Conservation (phyloP, 2,113 vertebrate species). For the Gobio gobio region DNA sequence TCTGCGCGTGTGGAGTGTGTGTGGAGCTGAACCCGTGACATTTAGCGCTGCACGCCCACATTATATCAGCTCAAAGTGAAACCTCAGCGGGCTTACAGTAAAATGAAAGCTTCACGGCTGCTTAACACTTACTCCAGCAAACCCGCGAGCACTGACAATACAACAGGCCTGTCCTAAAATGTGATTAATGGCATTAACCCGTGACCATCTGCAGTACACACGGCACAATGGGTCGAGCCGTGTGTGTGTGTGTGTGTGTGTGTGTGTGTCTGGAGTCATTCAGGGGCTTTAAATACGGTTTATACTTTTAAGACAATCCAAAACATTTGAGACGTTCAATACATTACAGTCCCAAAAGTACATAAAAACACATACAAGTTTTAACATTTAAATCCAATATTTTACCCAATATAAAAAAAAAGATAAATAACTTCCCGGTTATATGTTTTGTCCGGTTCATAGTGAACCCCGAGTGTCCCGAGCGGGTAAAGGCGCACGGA, state of each 20-base stretch:
- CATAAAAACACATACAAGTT: neutral
- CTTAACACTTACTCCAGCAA: neutral
- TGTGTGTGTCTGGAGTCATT: neutral
- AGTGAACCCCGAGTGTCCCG: neutral
- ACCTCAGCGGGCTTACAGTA: neutral
- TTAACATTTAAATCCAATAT: neutral
- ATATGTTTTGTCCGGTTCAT: neutral
- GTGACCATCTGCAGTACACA: neutral
- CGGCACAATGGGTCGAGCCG: neutral
- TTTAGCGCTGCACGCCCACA: slow-evolving; percentile 10
- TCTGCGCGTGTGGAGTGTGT: too few relatives aligned
- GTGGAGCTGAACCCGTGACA: neutral
- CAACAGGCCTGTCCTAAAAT: too few relatives aligned
- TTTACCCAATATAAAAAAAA: neutral
- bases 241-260: too few relatives aligned
- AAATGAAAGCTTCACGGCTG: slow-evolving; percentile 21
- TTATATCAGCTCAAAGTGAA: slow-evolving; percentile 20
- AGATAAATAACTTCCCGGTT: neutral
- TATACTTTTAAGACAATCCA: neutral
- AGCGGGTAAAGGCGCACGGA: neutral
- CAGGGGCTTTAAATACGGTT: neutral
- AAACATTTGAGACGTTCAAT: neutral
- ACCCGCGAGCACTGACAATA: neutral
- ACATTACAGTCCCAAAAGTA: neutral
- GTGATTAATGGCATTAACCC: neutral